Conservation (phyloP, 2,113 vertebrate species). For the Siphamia tubifer region DNA sequence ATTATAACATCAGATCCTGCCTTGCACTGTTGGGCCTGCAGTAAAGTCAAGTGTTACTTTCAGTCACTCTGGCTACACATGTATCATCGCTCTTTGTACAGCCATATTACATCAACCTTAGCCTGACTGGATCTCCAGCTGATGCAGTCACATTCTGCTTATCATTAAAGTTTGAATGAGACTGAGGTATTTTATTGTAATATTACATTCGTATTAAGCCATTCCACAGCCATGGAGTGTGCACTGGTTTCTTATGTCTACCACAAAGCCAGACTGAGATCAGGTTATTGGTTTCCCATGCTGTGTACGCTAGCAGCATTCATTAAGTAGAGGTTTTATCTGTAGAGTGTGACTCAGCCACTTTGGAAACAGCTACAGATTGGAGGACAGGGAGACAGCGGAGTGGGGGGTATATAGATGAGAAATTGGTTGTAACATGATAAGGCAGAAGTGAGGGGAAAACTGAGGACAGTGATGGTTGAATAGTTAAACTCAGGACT, state of each 20-base stretch:
- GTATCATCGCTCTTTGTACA: neutral
- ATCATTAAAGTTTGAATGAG: constrained; percentile 26
- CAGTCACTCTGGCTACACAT: constrained; percentile 3
- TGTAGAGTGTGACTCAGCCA: constrained; percentile 15
- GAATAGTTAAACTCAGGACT: neutral
- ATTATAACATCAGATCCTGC: no score
- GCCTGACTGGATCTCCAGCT: constrained; percentile 12
- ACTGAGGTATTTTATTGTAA: constrained; percentile 32
- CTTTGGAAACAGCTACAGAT: constrained; percentile 15
- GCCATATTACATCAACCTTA: neutral
- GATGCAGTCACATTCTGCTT: constrained; percentile 5
- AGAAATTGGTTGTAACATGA: constrained; percentile 27
- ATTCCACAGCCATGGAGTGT: constrained; percentile 25
- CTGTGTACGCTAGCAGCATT: constrained; percentile 24
- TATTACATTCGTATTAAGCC: constrained; percentile 32
- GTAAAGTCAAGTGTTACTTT: no score
- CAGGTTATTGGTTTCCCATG: constrained; percentile 54
- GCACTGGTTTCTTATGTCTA: constrained; percentile 38
- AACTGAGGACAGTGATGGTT: neutral
- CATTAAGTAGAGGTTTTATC: constrained; percentile 31
- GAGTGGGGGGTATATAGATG: constrained; percentile 14
- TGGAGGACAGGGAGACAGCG: neutral
- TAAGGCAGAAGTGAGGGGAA: neutral
- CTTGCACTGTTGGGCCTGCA: no score
- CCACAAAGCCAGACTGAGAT: constrained; percentile 20